A percentile compares a stretch with the other conserved stretches of the same genome.
These are phyloP conservation scores for Myrmecobius fasciatus DNA, from an alignment of 2,113 vertebrate genomes.

Conservation along the genomic window DNA sequence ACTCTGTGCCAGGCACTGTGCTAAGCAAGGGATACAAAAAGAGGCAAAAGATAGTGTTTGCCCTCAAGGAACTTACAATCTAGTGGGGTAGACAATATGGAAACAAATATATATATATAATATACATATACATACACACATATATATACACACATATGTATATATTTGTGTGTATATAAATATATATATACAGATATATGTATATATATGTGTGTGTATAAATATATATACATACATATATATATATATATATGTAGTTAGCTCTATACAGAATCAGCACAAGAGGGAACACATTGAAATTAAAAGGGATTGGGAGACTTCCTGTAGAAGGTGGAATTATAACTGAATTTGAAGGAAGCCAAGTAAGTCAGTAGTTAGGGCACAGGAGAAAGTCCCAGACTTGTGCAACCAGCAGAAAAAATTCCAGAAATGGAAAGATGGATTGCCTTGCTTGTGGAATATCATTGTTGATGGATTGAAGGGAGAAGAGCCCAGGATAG, in stretches of 20 bases:
- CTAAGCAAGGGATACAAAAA: not conserved
- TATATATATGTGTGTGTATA: too few species aligned
- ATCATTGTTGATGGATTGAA: not conserved
- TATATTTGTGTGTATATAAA: too few species aligned
- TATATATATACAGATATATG: too few species aligned
- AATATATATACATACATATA: too few species aligned
- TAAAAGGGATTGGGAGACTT: not conserved
- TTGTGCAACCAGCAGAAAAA: not conserved
- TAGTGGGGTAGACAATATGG: not conserved
- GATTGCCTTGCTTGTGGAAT: not conserved
- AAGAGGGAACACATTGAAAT: not conserved
- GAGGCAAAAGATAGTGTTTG: not conserved
- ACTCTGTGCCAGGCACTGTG: not conserved
- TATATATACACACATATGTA: too few species aligned
- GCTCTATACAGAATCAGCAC: not conserved
- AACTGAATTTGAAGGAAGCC: not conserved
- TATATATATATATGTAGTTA: not conserved
- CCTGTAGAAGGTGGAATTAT: not conserved
- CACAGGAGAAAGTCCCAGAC: not conserved
- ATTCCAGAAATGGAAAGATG: not conserved
- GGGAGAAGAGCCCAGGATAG: not conserved
- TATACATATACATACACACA: too few species aligned
- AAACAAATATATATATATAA: not conserved
- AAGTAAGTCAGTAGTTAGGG: not conserved
- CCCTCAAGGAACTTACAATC: not conserved